Conservation (phyloP, 2,113 vertebrate genomes). For the Danio rerio region GRCz12tu NC_133198.1:26075501-26076000, state of each 20-base stretch:
- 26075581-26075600: no score
- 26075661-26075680: not conserved
- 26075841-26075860: constrained; percentile 93
- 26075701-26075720: not conserved
- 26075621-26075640: no score
- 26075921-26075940: not conserved
- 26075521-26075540: no score
- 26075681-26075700: not conserved
- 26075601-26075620: no score
- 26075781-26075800: constrained; percentile 90
- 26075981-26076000: not conserved
- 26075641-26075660: no score
- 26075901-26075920: not conserved
- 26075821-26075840: constrained; percentile 80
- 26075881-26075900: constrained; percentile 3
- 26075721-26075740: constrained; percentile 65
- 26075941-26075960: no score
- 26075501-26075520: no score
- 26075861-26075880: constrained; percentile 87
- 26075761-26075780: constrained; percentile 76
- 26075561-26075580: no score
- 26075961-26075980: not conserved
- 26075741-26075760: constrained; percentile 73
- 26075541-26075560: no score
- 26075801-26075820: constrained; percentile 89